Conservation (phyloP, 2,888 invertebrate species). For the Phrixothrix hirtus region DNA sequence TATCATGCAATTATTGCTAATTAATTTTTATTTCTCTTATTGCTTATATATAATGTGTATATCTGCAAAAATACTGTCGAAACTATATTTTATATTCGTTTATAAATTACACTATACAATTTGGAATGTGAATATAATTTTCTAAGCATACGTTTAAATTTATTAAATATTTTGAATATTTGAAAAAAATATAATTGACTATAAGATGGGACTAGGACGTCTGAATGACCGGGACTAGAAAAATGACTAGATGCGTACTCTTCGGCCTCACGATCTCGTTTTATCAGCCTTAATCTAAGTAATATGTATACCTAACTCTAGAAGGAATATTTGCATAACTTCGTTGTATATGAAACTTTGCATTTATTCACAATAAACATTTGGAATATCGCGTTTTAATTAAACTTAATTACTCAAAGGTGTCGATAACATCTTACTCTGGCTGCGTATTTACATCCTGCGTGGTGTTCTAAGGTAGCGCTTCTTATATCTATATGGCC, state of each 20-base stretch:
- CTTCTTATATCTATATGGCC: constrained; percentile 39
- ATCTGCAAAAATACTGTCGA: constrained; percentile 58
- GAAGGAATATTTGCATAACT: constrained; percentile 50
- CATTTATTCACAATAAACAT: constrained; percentile 49
- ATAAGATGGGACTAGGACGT: constrained; percentile 53
- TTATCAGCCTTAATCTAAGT: constrained; percentile 46
- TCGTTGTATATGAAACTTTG: constrained; percentile 59
- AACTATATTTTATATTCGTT: constrained; percentile 50
- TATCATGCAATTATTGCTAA: constrained; percentile 13
- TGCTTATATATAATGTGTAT: constrained; percentile 38
- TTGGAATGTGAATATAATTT: constrained; percentile 29
- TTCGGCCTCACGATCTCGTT: constrained; percentile 42
- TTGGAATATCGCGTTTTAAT: constrained; percentile 45
- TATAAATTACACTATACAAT: constrained; percentile 38
- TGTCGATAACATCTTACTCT: constrained; percentile 45
- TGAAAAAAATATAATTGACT: constrained; percentile 52
- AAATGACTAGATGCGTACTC: constrained; percentile 46
- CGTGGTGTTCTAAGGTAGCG: constrained; percentile 52
- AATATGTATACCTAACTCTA: constrained; percentile 32
- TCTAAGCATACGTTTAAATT: constrained; percentile 30
- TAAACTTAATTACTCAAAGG: constrained; percentile 43
- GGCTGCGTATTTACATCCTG: constrained; percentile 43
- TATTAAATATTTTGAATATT: constrained; percentile 13
- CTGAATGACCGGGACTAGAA: constrained; percentile 49
- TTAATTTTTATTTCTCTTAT: constrained; percentile 18